Evolutionary conservation across 2,888 invertebrate species (phyloP).

Genomic region (Andrena chrysosceles): DNA sequence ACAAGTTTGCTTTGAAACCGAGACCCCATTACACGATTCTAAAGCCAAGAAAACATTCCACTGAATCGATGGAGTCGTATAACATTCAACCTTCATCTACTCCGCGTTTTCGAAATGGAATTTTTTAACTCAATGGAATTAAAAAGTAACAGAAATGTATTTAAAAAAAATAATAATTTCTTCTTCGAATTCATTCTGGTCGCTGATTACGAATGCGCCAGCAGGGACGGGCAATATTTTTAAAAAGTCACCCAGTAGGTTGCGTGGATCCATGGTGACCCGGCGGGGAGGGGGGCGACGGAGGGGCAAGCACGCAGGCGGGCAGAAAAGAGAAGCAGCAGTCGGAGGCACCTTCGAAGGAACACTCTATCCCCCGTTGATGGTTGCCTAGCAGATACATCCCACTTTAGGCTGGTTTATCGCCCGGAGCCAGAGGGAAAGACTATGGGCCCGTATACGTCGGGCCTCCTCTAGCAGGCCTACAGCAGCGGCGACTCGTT

Average conservation of each 20-base stretch:
- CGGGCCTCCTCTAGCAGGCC: conserved; percentile 43
- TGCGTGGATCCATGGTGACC: not conserved
- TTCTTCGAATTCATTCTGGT: not conserved
- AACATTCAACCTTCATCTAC: not conserved
- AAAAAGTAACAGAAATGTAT: not conserved
- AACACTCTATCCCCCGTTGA: conserved; percentile 48
- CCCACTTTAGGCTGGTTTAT: conserved; percentile 53
- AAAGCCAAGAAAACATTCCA: not conserved
- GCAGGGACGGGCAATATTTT: conserved; percentile 24
- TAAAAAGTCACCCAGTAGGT: conserved; percentile 56
- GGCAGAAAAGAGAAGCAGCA: conserved; percentile 54
- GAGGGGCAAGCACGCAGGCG: conserved; percentile 33
- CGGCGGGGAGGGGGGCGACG: not conserved
- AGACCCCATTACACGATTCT: not conserved
- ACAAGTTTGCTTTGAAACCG: not conserved
- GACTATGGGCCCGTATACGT: conserved; percentile 22
- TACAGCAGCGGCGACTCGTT: conserved; percentile 56
- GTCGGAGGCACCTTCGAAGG: conserved; percentile 47
- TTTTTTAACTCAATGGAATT: too few species aligned
- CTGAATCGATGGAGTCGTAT: not conserved
- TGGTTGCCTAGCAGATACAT: conserved; percentile 59
- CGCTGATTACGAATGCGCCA: conserved; percentile 25
- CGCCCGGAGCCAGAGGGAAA: conserved; percentile 43
- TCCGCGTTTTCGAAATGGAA: too few species aligned
- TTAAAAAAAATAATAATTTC: not conserved